phyloP scores from a whole-genome alignment of 2,797 vertebrate species.

The Liasis olivaceus region DNA sequence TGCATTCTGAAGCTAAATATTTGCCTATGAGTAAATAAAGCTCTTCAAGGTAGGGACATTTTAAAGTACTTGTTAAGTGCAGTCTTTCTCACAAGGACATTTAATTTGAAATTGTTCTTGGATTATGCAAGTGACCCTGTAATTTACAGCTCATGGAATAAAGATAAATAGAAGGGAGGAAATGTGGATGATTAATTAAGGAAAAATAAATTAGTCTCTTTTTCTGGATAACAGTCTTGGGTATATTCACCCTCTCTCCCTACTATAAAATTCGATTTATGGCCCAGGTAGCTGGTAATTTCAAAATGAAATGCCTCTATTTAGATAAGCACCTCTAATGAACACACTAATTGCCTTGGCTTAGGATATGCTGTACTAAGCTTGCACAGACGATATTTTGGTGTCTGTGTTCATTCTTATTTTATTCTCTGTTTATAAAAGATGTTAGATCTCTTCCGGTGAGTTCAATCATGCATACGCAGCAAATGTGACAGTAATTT shows the following conservation, averaged over 20 bases:
- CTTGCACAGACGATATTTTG: rapidly evolving
- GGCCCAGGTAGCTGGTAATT: background rate
- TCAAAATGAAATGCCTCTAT: rapidly evolving
- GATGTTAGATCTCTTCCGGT: background rate
- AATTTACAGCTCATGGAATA: constrained; percentile 47
- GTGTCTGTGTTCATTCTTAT: background rate
- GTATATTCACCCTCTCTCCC: background rate
- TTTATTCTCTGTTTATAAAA: background rate
- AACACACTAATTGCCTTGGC: background rate
- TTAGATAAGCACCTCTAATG: background rate
- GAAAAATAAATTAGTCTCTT: constrained; percentile 45
- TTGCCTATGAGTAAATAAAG: background rate
- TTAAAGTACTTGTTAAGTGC: constrained; percentile 2
- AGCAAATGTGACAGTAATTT: background rate
- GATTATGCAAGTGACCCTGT: constrained; percentile 51
- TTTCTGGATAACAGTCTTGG: constrained; percentile 21
- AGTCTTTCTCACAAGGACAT: constrained; percentile 3
- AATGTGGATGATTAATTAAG: constrained; percentile 59
- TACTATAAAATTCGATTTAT: constrained; percentile 11
- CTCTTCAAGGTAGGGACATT: background rate
- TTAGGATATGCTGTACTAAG: rapidly evolving
- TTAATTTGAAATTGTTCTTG: constrained; percentile 54
- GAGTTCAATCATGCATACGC: background rate
- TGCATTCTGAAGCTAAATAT: background rate
- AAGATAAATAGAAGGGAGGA: constrained; percentile 45